A percentile compares a stretch with the other conserved stretches of the same genome.
phyloP scores from a whole-genome alignment of 2,888 invertebrate genomes.

The Andrena camellia region DNA sequence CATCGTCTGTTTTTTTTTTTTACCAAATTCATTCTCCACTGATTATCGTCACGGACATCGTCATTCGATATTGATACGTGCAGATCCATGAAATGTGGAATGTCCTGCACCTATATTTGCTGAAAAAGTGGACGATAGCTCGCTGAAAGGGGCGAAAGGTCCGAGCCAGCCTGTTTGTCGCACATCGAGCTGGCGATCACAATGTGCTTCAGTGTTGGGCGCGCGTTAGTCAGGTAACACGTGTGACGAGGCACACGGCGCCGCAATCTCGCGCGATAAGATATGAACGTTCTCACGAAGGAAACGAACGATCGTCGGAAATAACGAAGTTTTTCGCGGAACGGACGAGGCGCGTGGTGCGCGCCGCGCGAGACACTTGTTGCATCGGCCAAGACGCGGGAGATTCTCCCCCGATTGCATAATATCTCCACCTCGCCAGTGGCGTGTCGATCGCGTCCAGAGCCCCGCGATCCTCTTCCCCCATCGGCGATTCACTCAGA shows the following conservation, averaged over 20 bases:
- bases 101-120: too few relatives aligned
- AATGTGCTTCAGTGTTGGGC: background rate
- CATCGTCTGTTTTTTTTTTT: too few relatives aligned
- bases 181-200: background rate
- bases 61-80: too few relatives aligned
- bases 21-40: too few relatives aligned
- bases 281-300: slow-evolving; percentile 28
- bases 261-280: slow-evolving; percentile 49
- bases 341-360: slow-evolving; percentile 30
- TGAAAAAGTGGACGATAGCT: too few relatives aligned
- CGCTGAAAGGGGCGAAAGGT: too few relatives aligned
- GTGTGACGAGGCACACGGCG: slow-evolving; percentile 27
- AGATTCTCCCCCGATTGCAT: slow-evolving; percentile 36
- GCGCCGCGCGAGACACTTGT: slow-evolving; percentile 59
- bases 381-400: slow-evolving; percentile 48
- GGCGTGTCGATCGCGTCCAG: background rate
- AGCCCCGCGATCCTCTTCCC: background rate
- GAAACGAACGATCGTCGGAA: slow-evolving; percentile 40
- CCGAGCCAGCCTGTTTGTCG: background rate
- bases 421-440: slow-evolving; percentile 17
- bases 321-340: slow-evolving; percentile 59
- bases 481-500: background rate
- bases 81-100: too few relatives aligned
- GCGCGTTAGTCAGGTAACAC: slow-evolving; percentile 37
- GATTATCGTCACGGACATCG: too few relatives aligned